Evolutionary conservation across 2,113 vertebrate genomes (phyloP).

Genomic region (Echinops telfairi): DNA sequence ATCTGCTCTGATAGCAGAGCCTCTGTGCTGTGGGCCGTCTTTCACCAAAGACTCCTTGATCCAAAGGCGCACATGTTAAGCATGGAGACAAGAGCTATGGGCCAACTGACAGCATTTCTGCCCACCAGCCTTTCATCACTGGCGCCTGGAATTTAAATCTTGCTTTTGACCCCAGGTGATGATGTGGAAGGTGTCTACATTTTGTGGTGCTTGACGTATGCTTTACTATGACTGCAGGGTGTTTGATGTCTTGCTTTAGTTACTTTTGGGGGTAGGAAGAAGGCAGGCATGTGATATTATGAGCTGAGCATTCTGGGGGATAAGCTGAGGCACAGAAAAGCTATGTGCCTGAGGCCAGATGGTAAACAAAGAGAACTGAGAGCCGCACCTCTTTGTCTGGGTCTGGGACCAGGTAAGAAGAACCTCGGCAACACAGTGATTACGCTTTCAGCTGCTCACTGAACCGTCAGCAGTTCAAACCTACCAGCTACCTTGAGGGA

Average conservation of each 20-base stretch:
- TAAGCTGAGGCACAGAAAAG: slow-evolving; percentile 68
- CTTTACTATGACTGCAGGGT: slow-evolving; percentile 53
- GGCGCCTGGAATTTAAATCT: slow-evolving; percentile 65
- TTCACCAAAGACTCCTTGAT: slow-evolving; percentile 66
- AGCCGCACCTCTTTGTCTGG: not conserved
- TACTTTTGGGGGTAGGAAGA: slow-evolving; percentile 42
- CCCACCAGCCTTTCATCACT: slow-evolving; percentile 42
- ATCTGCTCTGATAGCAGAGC: slow-evolving; percentile 54
- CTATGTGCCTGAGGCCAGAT: not conserved
- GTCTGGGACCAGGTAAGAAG: not conserved
- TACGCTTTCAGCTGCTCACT: not conserved
- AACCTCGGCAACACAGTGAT: not conserved
- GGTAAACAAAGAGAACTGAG: not conserved
- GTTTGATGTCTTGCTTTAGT: slow-evolving; percentile 60
- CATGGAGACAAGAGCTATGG: slow-evolving; percentile 57
- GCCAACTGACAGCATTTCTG: slow-evolving; percentile 22
- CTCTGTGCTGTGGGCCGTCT: slow-evolving; percentile 25
- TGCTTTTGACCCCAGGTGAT: slow-evolving; percentile 60
- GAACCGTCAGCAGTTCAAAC: not conserved
- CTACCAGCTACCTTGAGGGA: not conserved
- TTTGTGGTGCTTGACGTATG: slow-evolving; percentile 66
- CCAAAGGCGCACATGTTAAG: slow-evolving; percentile 62
- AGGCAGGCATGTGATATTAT: not conserved
- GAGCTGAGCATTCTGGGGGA: slow-evolving; percentile 6
- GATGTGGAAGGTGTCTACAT: slow-evolving; percentile 66